Conservation (phyloP, 2,113 vertebrate genomes). For the Muntiacus muntjak region DNA sequence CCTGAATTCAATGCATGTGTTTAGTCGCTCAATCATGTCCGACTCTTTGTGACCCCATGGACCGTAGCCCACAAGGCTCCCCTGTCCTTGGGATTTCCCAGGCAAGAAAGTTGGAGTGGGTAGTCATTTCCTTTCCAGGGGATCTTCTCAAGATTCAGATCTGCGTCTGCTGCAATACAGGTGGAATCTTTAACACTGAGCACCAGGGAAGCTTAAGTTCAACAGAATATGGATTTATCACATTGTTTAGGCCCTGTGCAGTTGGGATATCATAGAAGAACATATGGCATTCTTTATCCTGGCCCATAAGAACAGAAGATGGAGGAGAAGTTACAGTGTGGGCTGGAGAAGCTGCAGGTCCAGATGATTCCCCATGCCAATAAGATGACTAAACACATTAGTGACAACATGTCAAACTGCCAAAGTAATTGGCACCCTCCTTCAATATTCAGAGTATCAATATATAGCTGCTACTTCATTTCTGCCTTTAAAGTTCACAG, state of each 20-base stretch:
- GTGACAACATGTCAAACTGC: background rate
- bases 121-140: background rate
- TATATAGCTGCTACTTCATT: background rate
- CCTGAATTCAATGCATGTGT: background rate
- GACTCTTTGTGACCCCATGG: background rate
- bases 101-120: background rate
- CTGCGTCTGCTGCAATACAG: background rate
- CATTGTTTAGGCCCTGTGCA: background rate
- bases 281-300: background rate
- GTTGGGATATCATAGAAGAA: background rate
- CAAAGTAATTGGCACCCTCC: background rate
- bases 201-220: background rate
- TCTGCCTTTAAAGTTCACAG: background rate
- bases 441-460: background rate
- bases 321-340: background rate
- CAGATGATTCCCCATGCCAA: background rate
- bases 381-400: background rate
- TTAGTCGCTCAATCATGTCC: background rate
- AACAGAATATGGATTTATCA: background rate
- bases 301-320: background rate
- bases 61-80: rapidly evolving
- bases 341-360: background rate
- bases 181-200: background rate
- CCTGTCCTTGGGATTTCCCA: background rate
- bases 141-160: background rate